phyloP scores from a whole-genome alignment of 2,113 vertebrate species.

The Monopterus albus region DNA sequence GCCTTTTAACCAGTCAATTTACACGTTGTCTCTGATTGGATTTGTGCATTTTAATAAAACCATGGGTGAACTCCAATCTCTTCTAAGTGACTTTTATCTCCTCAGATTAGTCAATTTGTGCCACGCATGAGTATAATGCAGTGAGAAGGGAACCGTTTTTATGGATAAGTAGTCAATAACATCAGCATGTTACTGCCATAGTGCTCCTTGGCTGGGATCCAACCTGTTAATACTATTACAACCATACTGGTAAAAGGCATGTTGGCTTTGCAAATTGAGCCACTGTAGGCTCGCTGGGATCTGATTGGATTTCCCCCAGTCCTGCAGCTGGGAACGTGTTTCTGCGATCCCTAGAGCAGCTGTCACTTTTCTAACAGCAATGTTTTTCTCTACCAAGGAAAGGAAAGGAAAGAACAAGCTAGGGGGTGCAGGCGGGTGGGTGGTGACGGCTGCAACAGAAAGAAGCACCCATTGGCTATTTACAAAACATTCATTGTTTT shows the following conservation, averaged over 20 bases:
- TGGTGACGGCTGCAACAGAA: too few relatives aligned
- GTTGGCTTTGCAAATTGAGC: constrained; percentile 80
- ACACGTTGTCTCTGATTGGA: constrained; percentile 67
- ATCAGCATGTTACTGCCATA: constrained; percentile 74
- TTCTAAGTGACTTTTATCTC: constrained; percentile 77
- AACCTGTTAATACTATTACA: constrained; percentile 80
- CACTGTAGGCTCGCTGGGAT: constrained; percentile 75
- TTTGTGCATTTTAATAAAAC: constrained; percentile 73
- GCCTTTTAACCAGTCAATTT: constrained; percentile 59
- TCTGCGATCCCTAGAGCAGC: constrained; percentile 74
- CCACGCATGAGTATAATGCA: constrained; percentile 66
- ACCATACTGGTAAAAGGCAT: constrained; percentile 79
- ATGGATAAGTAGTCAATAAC: constrained; percentile 81
- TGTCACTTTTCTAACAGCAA: constrained; percentile 73
- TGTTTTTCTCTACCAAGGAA: constrained; percentile 52
- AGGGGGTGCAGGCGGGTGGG: not conserved
- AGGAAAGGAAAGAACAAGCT: constrained; percentile 47
- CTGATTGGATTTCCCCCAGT: constrained; percentile 79
- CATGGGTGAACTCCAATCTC: constrained; percentile 69
- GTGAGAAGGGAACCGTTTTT: constrained; percentile 74
- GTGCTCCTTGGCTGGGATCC: constrained; percentile 75
- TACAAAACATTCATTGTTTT: constrained; percentile 81
- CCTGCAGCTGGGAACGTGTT: constrained; percentile 81
- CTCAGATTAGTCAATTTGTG: constrained; percentile 69
- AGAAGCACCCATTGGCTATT: constrained; percentile 76